Conservation (phyloP, 2,888 invertebrate species). For the Coecobrya sp. region DNA sequence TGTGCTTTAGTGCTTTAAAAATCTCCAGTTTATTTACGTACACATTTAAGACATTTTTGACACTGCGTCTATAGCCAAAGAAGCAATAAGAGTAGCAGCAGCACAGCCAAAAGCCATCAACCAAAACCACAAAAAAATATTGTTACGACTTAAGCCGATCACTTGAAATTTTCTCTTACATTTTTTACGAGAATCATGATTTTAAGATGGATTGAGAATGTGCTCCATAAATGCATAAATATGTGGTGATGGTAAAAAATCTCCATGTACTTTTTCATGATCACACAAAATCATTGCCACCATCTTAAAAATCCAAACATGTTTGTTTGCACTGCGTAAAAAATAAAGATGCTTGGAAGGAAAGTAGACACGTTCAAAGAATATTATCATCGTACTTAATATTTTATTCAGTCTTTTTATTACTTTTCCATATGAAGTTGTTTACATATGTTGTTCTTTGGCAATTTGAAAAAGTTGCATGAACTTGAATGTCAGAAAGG, state of each 20-base stretch:
- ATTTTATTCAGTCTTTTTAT: constrained; percentile 55
- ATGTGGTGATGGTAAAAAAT: constrained; percentile 22
- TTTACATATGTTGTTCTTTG: constrained; percentile 37
- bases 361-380: neutral
- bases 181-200: neutral
- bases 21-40: constrained; percentile 53
- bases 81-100: neutral
- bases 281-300: constrained; percentile 44
- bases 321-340: constrained; percentile 56
- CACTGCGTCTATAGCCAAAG: constrained; percentile 52
- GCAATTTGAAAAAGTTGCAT: constrained; percentile 20
- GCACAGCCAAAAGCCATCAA: constrained; percentile 20
- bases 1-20: neutral
- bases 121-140: constrained; percentile 55
- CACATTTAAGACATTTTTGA: constrained; percentile 49
- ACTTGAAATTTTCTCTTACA: constrained; percentile 6
- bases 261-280: neutral
- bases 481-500: constrained; percentile 27
- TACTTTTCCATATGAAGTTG: constrained; percentile 71
- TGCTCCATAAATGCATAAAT: neutral
- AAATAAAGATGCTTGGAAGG: neutral
- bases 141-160: constrained; percentile 55
- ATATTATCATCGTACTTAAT: neutral
- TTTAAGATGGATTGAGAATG: neutral
- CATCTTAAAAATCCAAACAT: constrained; percentile 53